Base-by-base conservation (phyloP, 2,888 invertebrate species). In the Xanthia icteritia region DNA sequence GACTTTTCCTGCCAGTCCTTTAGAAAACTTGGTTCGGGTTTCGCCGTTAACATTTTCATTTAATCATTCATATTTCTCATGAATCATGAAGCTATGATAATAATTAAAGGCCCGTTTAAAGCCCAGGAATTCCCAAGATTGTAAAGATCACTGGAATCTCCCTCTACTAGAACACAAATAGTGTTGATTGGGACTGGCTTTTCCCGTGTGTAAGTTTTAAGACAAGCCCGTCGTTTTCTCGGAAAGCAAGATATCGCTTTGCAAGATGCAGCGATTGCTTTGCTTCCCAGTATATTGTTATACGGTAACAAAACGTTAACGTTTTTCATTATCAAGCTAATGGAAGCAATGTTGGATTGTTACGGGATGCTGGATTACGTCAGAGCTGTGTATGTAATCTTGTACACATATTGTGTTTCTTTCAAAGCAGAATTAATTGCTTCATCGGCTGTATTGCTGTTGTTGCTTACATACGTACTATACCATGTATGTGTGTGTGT, bases 311-410 rank as follows among this genome's bases (percentile, higher is more conserved):
- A 58, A 36, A 68, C 65, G 61, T 63, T 72, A 82, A 63, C 68
- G 66, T 73, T 81, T 76, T 81, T 81, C 67, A 72, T 86, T 85
- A 72, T 64, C 17, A 58, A 73, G 56, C 69, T 77, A 76, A 67
- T 85, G 45, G 79, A 60, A 65, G 48, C 66, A 60, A 61, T 66
- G 60, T 76, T 60, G 63, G 60, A 64, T 63, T 80, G 66, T 51
- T 71, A 77, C 81, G 67, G 27, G 70, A 68, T 31, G 42, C 20
- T 48, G 70, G 64, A 64, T 83, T 73, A 83, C 83, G 76, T 83
- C 77, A 86, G 48, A 64, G 23, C 56, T 64, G 31, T 63, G 27
- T 56, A 51, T 68, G 82, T 64, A 73, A 76, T 79, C 56, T 79
- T 73, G 67, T 54, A 36, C 60, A 39, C 42, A 51, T 69, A 67